phyloP scores from a whole-genome alignment of 2,113 vertebrate genomes.

The Bothrops jararaca region DNA sequence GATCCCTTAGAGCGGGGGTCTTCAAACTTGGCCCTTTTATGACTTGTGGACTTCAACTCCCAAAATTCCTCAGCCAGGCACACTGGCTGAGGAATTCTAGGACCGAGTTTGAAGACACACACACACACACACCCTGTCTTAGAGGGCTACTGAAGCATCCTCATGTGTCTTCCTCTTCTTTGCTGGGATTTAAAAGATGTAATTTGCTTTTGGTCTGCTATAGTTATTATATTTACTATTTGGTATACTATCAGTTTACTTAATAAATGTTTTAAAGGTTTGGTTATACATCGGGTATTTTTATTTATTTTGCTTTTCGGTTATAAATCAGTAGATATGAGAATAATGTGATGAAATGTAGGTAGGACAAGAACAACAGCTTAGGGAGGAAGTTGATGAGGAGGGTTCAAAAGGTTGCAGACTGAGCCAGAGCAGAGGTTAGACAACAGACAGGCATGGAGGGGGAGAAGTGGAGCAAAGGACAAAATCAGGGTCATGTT shows the following conservation, averaged over 20 bases:
- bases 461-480: neutral
- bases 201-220: neutral
- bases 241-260: neutral
- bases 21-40: too few species aligned
- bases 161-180: neutral
- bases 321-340: neutral
- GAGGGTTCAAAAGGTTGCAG: neutral
- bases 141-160: neutral
- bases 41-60: too few species aligned
- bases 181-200: neutral
- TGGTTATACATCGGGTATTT: neutral
- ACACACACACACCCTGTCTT: too few species aligned
- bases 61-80: too few species aligned
- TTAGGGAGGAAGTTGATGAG: neutral
- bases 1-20: neutral
- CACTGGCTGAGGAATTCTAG: too few species aligned
- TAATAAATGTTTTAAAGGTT: neutral
- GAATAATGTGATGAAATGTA: neutral
- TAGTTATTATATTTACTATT: neutral
- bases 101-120: too few species aligned
- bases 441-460: neutral
- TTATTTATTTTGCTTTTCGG: neutral
- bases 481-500: neutral
- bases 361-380: neutral
- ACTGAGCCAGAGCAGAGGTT: neutral